Evolutionary conservation across 2,113 vertebrate species (phyloP), one percentile per base, ranked within the genome.

Genomic region (Albula glossodonta): DNA sequence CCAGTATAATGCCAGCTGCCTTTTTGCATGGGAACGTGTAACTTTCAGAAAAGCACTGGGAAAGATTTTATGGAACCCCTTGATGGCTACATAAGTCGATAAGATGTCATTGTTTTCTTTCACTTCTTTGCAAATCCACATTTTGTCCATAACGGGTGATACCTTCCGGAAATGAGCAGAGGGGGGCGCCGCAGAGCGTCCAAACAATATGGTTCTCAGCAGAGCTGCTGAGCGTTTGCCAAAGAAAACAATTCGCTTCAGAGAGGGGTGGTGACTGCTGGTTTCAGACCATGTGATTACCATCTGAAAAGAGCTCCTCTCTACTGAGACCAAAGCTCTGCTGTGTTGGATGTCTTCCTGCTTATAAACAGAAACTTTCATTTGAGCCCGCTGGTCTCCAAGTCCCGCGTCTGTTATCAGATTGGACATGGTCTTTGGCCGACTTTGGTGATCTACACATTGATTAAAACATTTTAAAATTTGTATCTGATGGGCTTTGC

Each of bases 191-290:
- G 80, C 50, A 52, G 80, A 81, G 50, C 77, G 48, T n/a, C 49
- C 66, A 10, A 88, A 88, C 48, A 80, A 80, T 78, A 53, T 87
- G 86, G 87, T 89, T 88, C 86, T 92, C 80, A 88, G 78, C 86
- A 87, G 85, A 87, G 84, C 85, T 70, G 80, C 83, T 87, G 82
- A 50, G 56, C n/a, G 3, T 87, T 86, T 92, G 93, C 91, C 93
- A 94, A 94, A 91, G 91, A 92, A 94, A 95, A 94, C 89, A 77
- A 88, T 91, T 92, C 92, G 91, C 87, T 89, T 88, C 88, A 51
- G 80, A 85, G 87, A 91, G 87, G 89, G 85, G 88, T 92, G 91
- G 91, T 90, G 88, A 88, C 86, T 85, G 89, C 89, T 56, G 89
- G 90, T 90, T 87, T 91, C 88, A 91, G 90, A 92, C 87, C 91